A percentile compares a stretch with the other conserved stretches of the same genome.
These are phyloP conservation scores for Sturnus vulgaris DNA, from an alignment of 2,113 vertebrate species.

Conservation along the genomic window DNA sequence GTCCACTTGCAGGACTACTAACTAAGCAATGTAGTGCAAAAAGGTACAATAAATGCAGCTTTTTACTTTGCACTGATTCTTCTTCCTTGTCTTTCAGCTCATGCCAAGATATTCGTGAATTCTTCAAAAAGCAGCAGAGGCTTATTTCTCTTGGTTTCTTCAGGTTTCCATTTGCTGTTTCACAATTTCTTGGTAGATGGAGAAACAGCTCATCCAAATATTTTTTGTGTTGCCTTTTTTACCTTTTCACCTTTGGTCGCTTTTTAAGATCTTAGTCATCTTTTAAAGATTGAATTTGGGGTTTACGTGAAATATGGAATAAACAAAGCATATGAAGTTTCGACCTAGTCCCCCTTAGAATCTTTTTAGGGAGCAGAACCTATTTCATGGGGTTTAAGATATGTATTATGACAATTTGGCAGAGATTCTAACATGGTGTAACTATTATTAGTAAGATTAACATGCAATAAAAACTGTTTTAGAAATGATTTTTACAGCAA, in stretches of 20 bases:
- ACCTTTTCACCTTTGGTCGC: background rate
- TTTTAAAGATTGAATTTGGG: background rate
- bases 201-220: background rate
- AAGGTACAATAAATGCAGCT: background rate
- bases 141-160: background rate
- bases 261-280: background rate
- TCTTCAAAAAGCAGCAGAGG: background rate
- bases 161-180: background rate
- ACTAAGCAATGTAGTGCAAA: background rate
- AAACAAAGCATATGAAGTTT: background rate
- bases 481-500: background rate
- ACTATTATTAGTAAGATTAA: background rate
- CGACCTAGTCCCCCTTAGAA: background rate
- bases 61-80: background rate
- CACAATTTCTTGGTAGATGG: background rate
- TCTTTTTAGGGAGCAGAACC: background rate
- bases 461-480: background rate
- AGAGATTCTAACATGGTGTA: background rate
- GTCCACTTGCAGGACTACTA: background rate
- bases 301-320: background rate
- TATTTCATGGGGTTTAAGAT: background rate
- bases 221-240: background rate
- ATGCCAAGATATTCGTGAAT: background rate
- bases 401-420: background rate
- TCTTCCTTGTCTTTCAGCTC: background rate